phyloP scores from a whole-genome alignment of 2,888 invertebrate species.

The Rhaphigaster nebulosa region DNA sequence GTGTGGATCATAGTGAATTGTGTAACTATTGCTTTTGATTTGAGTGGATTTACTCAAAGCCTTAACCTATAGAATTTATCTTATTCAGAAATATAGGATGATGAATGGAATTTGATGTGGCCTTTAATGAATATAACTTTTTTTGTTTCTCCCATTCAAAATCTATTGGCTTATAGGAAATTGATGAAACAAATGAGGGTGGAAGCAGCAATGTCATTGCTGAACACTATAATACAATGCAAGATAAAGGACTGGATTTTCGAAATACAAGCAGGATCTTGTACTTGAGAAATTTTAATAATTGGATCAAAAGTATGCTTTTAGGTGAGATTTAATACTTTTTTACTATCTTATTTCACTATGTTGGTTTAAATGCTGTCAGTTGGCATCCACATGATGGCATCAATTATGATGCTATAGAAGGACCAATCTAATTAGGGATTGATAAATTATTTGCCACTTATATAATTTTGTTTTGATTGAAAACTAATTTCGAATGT shows the following conservation, averaged over 20 bases:
- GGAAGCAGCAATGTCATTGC: slow-evolving; percentile 76
- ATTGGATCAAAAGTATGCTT: slow-evolving; percentile 97
- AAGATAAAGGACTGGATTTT: slow-evolving; percentile 71
- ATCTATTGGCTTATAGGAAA: slow-evolving; percentile 25
- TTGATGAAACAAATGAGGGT: slow-evolving; percentile 45
- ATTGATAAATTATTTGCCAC: no score
- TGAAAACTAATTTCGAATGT: no score
- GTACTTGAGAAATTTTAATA: slow-evolving; percentile 96
- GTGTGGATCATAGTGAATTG: no score
- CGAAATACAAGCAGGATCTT: slow-evolving; percentile 91
- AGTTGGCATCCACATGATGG: no score
- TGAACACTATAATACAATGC: slow-evolving; percentile 91
- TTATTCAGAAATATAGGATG: neutral
- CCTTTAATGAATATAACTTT: neutral
- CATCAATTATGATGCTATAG: no score
- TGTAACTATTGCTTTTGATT: neutral
- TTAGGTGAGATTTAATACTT: slow-evolving; percentile 77
- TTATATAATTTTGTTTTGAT: no score
- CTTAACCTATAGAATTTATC: neutral
- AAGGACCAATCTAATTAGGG: no score
- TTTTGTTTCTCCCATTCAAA: neutral
- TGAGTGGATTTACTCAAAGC: neutral
- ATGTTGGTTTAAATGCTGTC: neutral
- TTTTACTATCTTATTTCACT: neutral
- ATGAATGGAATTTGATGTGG: neutral